Conservation (phyloP, 2,113 vertebrate genomes). For the Cavia porcellus region DNA sequence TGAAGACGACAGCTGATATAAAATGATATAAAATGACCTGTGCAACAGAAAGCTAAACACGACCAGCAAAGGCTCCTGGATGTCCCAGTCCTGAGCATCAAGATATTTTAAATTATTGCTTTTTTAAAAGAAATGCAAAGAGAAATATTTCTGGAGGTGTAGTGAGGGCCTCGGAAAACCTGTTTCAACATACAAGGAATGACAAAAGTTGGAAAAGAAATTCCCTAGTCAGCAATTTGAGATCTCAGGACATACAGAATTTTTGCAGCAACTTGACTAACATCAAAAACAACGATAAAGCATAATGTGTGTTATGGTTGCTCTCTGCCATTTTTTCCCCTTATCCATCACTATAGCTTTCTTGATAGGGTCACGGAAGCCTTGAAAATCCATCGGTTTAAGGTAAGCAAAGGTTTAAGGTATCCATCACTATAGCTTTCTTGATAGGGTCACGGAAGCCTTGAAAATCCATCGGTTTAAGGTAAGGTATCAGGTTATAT, state of each 20-base stretch:
- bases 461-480: background rate
- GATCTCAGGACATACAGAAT: background rate
- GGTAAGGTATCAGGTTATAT: background rate
- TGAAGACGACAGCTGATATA: too few species aligned
- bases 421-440: background rate
- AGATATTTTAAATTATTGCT: too few species aligned
- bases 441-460: background rate
- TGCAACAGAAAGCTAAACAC: too few species aligned
- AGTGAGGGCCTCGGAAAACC: background rate
- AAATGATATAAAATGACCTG: too few species aligned
- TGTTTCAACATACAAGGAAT: background rate
- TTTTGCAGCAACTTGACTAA: background rate
- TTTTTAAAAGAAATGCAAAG: background rate
- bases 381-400: background rate
- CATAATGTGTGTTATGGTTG: background rate
- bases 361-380: background rate
- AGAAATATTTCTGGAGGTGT: background rate
- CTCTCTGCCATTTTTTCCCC: background rate
- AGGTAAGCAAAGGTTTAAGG: background rate
- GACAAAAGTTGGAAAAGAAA: background rate
- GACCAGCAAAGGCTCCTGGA: too few species aligned
- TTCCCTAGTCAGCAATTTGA: background rate
- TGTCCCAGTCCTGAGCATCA: too few species aligned
- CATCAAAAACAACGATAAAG: background rate
- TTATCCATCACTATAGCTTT: background rate